A percentile compares a stretch with the other conserved stretches of the same genome.
Conservation (phyloP, 1,140 invertebrate genomes). For the honey bee (Apis mellifera) region DNA sequence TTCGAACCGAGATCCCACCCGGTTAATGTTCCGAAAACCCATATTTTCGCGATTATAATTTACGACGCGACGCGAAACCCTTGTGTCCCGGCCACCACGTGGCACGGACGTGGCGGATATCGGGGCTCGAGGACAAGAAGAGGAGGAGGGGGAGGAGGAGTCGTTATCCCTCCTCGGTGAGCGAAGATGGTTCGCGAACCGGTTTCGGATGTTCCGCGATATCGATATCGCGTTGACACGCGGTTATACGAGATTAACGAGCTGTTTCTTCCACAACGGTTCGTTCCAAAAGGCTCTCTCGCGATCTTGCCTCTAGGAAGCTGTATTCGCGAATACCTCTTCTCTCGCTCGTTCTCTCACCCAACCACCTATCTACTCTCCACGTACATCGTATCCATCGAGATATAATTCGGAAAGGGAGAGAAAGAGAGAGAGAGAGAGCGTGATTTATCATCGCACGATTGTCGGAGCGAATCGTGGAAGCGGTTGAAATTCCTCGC, state of each 20-base stretch:
- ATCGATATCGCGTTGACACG: neutral
- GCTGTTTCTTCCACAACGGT: too few relatives aligned
- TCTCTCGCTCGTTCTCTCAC: too few relatives aligned
- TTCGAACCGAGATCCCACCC: slow-evolving; percentile 62
- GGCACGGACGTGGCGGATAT: neutral
- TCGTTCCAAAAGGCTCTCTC: too few relatives aligned
- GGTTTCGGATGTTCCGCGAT: neutral
- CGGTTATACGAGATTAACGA: neutral
- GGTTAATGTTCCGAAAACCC: slow-evolving; percentile 75
- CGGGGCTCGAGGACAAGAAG: neutral
- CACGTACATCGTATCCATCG: too few relatives aligned
- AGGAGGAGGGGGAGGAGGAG: neutral
- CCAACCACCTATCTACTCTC: too few relatives aligned
- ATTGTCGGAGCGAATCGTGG: slow-evolving; percentile 6
- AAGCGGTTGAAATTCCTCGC: slow-evolving; percentile 52
- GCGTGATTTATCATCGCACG: too few relatives aligned
- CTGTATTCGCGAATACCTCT: too few relatives aligned
- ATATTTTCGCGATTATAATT: slow-evolving; percentile 76
- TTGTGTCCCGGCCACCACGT: neutral
- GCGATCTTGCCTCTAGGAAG: too few relatives aligned
- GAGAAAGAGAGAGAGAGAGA: too few relatives aligned
- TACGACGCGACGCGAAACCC: slow-evolving; percentile 39
- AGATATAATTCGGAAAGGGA: too few relatives aligned
- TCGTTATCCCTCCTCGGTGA: neutral
- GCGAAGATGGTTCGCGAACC: neutral